Base-by-base conservation (phyloP, 2,113 vertebrate genomes). In the Thymallus thymallus region DNA sequence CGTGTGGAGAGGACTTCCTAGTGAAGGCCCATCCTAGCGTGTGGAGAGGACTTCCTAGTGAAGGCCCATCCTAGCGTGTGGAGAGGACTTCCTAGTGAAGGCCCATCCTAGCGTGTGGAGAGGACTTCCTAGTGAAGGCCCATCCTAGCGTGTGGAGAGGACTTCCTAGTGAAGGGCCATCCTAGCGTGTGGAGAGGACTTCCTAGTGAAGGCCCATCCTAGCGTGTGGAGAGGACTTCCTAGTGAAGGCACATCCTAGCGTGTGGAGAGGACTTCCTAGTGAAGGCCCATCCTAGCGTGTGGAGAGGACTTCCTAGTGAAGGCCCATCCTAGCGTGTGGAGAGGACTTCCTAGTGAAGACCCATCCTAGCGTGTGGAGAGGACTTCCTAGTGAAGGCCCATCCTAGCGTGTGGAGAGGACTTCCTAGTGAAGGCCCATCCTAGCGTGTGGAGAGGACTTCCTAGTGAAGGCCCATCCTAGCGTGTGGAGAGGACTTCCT, bases 311-410 rank as follows among this genome's bases (percentile, higher is more conserved):
- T 92, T 94, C 92, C 93, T 94, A 56, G n/a, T n/a, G n/a, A n/a
- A n/a, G n/a, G n/a, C n/a, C n/a, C n/a, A n/a, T n/a, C n/a, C n/a
- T n/a, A n/a, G n/a, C 14, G 55, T 51, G 56, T 22, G 1, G n/a
- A 62, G 89, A 67, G 88, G 81, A 76, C 92, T 92, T 94, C 92
- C 93, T 94, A 56, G n/a, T n/a, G n/a, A n/a, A n/a, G n/a, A n/a
- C n/a, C n/a, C n/a, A n/a, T n/a, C n/a, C n/a, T n/a, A n/a, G n/a
- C 14, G 55, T 51, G 56, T 22, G 1, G n/a, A 62, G 89, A 67
- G 88, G 81, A 76, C 92, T 92, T 94, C 92, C 93, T 94, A 56
- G n/a, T n/a, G n/a, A n/a, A n/a, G n/a, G n/a, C n/a, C n/a, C n/a
- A n/a, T n/a, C n/a, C n/a, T n/a, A n/a, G n/a, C 14, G 55, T 51